Base-by-base conservation (phyloP, 2,888 invertebrate genomes). In the Amiota minor region DNA sequence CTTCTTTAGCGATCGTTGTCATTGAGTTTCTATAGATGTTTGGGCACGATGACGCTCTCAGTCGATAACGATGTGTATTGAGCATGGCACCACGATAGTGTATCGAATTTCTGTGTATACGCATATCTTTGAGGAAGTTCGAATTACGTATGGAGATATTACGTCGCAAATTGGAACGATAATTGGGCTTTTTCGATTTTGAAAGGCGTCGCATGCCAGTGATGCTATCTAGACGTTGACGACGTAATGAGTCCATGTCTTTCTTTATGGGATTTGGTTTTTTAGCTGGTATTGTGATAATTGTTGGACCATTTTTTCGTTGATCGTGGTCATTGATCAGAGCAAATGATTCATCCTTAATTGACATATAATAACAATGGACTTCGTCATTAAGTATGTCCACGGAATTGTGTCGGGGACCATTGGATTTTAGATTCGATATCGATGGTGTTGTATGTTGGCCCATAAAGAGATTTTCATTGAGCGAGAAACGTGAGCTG, bases 1-100 rank as follows among this genome's bases (percentile, higher is more conserved):
- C 93, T 84, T 95, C 94, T 79, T 94, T 93, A 67, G 94, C 93
- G 70, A 96, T 92, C 3, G 95, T 95, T 67, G 95, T 94, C 95
- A 96, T 96, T n/a, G 96, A 96, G 87, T 96, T 96, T 81, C 95
- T 92, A 86, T 94, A 96, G 82, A 98, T 96, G 89, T 98, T 95
- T 0, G 98, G 98, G 88, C 97, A 97, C 62, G 97, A 97, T 2
- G 96, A 96, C 1, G 97, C 96, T 76, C 95, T 92, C 74, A 97
- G 90, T 72, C 94, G 92, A 89, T 97, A 97, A 77, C 95, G 93
- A 83, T 94, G 94, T 73, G 95, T 94, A 88, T 95, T 96, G 73
- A 97, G 90, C 91, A 96, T 94, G 8, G 96, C 96, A 61, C 95
- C 96, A 65, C 96, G 93, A 88, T 96, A 96, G 89, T 96, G 95